phyloP scores from a whole-genome alignment of 2,797 vertebrate species.

The Sebastes melanostomus region DNA sequence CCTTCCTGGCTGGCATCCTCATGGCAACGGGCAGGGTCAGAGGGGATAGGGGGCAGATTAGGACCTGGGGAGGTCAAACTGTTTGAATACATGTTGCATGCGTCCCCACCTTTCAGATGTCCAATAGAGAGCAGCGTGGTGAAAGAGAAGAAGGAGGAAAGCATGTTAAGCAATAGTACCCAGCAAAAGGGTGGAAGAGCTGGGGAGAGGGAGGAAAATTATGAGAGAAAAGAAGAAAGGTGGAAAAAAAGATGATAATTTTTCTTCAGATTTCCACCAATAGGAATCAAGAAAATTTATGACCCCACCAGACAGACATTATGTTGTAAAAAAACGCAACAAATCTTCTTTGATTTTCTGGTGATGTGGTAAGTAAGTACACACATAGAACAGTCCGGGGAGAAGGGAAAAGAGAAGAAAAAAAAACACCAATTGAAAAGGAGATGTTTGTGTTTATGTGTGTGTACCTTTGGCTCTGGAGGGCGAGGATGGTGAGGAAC shows the following conservation, averaged over 20 bases:
- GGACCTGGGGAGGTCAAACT: slow-evolving; percentile 88
- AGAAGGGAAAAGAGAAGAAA: background rate
- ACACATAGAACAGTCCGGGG: background rate
- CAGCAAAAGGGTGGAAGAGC: slow-evolving; percentile 26
- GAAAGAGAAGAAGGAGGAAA: slow-evolving; percentile 80
- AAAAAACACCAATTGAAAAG: background rate
- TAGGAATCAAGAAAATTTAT: background rate
- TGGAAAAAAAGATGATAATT: background rate
- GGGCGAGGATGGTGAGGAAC: slow-evolving; percentile 94
- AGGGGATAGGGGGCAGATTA: slow-evolving; percentile 73
- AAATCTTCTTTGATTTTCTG: background rate
- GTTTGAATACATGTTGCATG: slow-evolving; percentile 90
- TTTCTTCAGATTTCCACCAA: slow-evolving; percentile 27
- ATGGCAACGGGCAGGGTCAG: slow-evolving; percentile 49
- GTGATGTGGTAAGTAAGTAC: background rate
- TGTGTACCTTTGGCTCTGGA: slow-evolving; percentile 93
- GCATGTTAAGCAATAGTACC: slow-evolving; percentile 57
- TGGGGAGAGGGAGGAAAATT: slow-evolving; percentile 22
- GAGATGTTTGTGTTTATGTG: background rate
- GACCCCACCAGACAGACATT: slow-evolving; percentile 16
- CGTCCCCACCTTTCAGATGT: slow-evolving; percentile 93
- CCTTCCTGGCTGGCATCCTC: slow-evolving; percentile 71
- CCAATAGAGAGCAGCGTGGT: slow-evolving; percentile 92
- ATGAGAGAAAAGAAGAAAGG: slow-evolving; percentile 3
- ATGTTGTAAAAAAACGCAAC: background rate